These are phyloP conservation scores for Drosophila cyrtoloma DNA, from an alignment of 2,888 invertebrate species.

Conservation along the genomic window DNA sequence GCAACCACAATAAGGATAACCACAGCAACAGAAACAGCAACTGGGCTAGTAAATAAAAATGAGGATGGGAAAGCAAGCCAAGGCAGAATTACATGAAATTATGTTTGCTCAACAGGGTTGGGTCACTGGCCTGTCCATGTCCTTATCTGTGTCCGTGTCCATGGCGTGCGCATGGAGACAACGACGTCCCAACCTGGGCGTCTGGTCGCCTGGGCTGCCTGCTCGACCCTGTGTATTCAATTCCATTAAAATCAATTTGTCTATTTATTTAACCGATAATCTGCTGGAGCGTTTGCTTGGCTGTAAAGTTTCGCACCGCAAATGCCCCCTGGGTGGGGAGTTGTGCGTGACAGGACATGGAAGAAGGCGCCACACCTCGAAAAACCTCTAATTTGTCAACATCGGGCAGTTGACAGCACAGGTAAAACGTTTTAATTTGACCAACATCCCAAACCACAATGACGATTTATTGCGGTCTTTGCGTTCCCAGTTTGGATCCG, in stretches of 20 bases:
- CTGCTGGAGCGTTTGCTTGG: constrained; percentile 57
- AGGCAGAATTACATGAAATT: constrained; percentile 72
- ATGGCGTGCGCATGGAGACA: constrained; percentile 5
- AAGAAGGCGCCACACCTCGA: constrained; percentile 47
- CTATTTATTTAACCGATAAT: constrained; percentile 79
- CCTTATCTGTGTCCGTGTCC: constrained; percentile 8
- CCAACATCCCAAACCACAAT: constrained; percentile 48
- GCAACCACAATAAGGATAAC: constrained; percentile 35
- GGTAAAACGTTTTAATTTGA: constrained; percentile 72
- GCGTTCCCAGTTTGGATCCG: constrained; percentile 8
- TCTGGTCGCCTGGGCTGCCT: not conserved
- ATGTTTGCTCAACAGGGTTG: constrained; percentile 71
- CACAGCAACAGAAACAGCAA: constrained; percentile 20
- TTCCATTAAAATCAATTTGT: constrained; percentile 80
- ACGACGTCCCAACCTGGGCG: constrained; percentile 8
- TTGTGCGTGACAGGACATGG: constrained; percentile 44
- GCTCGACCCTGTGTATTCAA: constrained; percentile 57
- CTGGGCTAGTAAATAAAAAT: constrained; percentile 31
- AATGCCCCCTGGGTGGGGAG: constrained; percentile 29
- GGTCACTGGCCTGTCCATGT: constrained; percentile 23
- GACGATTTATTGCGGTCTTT: constrained; percentile 63
- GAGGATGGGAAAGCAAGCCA: constrained; percentile 33
- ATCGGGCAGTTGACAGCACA: constrained; percentile 49
- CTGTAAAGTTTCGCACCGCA: constrained; percentile 60
- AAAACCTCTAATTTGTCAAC: constrained; percentile 77